phyloP scores from a whole-genome alignment of 2,888 invertebrate genomes.

The Thera britannica region DNA sequence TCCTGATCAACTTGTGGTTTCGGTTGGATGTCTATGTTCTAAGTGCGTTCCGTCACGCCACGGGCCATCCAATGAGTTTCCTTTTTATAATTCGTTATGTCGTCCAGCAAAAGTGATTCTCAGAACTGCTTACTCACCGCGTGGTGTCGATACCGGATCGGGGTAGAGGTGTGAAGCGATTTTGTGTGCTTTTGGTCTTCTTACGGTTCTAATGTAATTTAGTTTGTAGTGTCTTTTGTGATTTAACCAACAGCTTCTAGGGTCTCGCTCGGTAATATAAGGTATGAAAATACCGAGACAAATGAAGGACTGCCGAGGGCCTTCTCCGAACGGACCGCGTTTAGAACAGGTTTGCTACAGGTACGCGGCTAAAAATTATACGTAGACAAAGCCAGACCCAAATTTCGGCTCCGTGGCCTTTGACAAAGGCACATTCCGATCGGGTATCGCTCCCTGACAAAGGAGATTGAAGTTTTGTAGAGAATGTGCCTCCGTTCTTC shows the following conservation, averaged over 20 bases:
- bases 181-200: slow-evolving; percentile 46
- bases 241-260: slow-evolving; percentile 47
- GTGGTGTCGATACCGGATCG: slow-evolving; percentile 45
- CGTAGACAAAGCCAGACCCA: slow-evolving; percentile 72
- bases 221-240: slow-evolving; percentile 37
- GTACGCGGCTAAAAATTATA: slow-evolving; percentile 79
- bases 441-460: slow-evolving; percentile 56
- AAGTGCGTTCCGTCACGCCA: slow-evolving; percentile 65
- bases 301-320: slow-evolving; percentile 58
- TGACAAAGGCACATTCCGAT: slow-evolving; percentile 75
- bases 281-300: slow-evolving; percentile 56
- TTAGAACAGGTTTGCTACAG: slow-evolving; percentile 78
- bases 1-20: slow-evolving; percentile 61
- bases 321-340: slow-evolving; percentile 66
- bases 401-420: slow-evolving; percentile 69
- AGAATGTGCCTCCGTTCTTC: slow-evolving; percentile 13
- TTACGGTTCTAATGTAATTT: slow-evolving; percentile 50
- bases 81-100: slow-evolving; percentile 53
- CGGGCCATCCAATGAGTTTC: slow-evolving; percentile 52
- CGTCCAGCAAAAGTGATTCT: slow-evolving; percentile 54
- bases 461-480: slow-evolving; percentile 48
- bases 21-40: slow-evolving; percentile 53
- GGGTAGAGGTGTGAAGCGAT: slow-evolving; percentile 58
- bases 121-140: slow-evolving; percentile 59
- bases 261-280: slow-evolving; percentile 47